These are phyloP conservation scores for Xerus inauris DNA, from an alignment of 2,113 vertebrate species.

Conservation along the genomic window DNA sequence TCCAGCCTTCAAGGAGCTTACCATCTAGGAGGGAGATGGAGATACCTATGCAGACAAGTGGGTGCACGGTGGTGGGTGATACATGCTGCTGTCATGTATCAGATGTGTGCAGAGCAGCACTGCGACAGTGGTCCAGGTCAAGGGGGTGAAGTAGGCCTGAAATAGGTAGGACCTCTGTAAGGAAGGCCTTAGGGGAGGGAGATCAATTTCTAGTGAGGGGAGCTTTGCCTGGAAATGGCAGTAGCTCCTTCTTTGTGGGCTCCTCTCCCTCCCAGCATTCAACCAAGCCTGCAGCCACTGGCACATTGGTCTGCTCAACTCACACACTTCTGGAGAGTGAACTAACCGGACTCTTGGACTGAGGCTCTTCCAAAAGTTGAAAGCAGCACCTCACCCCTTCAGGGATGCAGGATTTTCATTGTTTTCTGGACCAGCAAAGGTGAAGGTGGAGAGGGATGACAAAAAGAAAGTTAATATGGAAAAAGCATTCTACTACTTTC, in stretches of 20 bases:
- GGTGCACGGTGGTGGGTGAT: background rate
- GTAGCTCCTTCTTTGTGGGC: background rate
- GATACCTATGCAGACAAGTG: background rate
- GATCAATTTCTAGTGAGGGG: background rate
- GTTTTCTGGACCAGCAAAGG: background rate
- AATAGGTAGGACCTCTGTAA: background rate
- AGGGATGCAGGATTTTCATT: background rate
- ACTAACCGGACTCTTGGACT: background rate
- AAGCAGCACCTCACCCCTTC: background rate
- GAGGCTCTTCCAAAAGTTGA: background rate
- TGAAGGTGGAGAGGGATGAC: background rate
- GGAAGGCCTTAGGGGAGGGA: background rate
- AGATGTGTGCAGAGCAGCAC: fast-evolving
- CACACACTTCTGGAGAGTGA: no score
- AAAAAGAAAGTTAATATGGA: background rate
- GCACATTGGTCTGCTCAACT: background rate
- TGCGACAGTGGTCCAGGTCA: background rate
- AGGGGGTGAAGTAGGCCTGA: background rate
- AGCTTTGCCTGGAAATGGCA: background rate
- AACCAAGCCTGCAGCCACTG: background rate
- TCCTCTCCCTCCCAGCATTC: background rate
- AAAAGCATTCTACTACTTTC: background rate
- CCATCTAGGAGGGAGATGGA: background rate
- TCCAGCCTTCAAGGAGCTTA: background rate
- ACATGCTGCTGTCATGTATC: background rate